Evolutionary conservation across 1,140 invertebrate species (phyloP), one percentile per base, ranked within the genome.

Genomic region (Leptinotarsa undecemlineata): DNA sequence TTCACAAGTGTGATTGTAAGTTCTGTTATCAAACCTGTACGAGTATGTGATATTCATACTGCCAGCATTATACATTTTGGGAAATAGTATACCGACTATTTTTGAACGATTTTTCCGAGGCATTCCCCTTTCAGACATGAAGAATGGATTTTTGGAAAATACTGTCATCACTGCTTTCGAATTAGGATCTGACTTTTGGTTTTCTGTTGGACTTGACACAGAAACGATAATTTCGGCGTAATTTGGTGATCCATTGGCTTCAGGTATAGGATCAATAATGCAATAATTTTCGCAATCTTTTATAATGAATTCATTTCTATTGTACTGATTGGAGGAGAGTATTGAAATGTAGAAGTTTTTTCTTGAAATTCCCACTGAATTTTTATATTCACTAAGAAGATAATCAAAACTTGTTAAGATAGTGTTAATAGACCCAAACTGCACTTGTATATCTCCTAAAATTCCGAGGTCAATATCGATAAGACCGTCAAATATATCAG

Each of bases 121-220:
- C 8, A 42, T 42, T 11, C 33, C 8, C 3, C 8, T 42, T 11
- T 8, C 1, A 3, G n/a, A 14, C 23, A 63, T 2, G 4, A 63
- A 63, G n/a, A 63, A 23, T 20, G 62, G 15, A 63, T 63, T 13
- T 63, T 63, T 21, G n/a, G 23, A 63, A 23, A 63, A 63, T 6
- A 63, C 19, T 14, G 62, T 23, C 23, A 23, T 4, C n/a, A 23
- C 19, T 14, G 23, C 23, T 63, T 63, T 63, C 23, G 62, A 23
- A 14, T 21, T 23, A 23, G 13, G 23, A 63, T 63, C 23, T 19
- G 20, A 13, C 5, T 63, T 63, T 4, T 21, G 17, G 23, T 63
- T 13, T 63, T 63, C 15, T 4, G 21, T 11, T 63, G 23, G 62
- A 11, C 33, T 42, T 42, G 33, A 42, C 11, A 42, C 2, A 8